phyloP scores from a whole-genome alignment of 2,888 invertebrate genomes.

The Drosophila lutescens region DNA sequence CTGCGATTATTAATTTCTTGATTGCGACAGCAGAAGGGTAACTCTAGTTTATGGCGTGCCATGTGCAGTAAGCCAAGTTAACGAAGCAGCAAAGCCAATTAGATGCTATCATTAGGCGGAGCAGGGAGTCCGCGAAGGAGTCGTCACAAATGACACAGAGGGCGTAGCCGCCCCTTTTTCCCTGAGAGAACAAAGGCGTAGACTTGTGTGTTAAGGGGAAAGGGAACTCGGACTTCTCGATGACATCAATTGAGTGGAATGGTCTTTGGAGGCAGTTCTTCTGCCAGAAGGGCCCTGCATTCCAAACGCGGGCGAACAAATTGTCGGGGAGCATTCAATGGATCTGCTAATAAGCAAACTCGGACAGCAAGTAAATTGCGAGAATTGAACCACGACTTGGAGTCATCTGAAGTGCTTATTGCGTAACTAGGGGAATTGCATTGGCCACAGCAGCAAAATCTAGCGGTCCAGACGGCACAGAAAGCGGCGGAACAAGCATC shows the following conservation, averaged over 20 bases:
- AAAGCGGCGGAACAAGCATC: conserved; percentile 19
- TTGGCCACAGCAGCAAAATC: conserved; percentile 1
- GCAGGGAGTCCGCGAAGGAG: conserved; percentile 38
- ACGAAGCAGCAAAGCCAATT: conserved; percentile 79
- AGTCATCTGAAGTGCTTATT: conserved; percentile 23
- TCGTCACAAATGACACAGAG: conserved; percentile 53
- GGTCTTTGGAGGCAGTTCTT: conserved; percentile 11
- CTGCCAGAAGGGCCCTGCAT: conserved; percentile 29
- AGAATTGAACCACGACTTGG: conserved; percentile 27
- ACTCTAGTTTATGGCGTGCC: conserved; percentile 57
- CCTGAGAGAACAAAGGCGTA: conserved; percentile 58
- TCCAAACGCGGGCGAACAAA: conserved; percentile 43
- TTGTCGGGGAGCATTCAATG: conserved; percentile 25
- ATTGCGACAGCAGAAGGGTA: conserved; percentile 51
- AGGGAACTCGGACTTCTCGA: conserved; percentile 4
- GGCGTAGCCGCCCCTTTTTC: conserved; percentile 7
- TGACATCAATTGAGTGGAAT: conserved; percentile 58
- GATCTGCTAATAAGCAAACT: conserved; percentile 21
- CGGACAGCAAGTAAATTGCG: conserved; percentile 8
- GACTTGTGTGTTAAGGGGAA: conserved; percentile 37
- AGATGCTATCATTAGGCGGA: conserved; percentile 73
- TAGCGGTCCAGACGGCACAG: conserved; percentile 24
- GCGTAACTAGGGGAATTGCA: conserved; percentile 29
- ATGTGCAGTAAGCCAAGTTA: conserved; percentile 62
- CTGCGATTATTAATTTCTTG: conserved; percentile 77